A percentile compares a stretch with the other conserved stretches of the same genome.
Evolutionary conservation across 2,113 vertebrate species (phyloP).

Genomic region (Raja brachyura): DNA sequence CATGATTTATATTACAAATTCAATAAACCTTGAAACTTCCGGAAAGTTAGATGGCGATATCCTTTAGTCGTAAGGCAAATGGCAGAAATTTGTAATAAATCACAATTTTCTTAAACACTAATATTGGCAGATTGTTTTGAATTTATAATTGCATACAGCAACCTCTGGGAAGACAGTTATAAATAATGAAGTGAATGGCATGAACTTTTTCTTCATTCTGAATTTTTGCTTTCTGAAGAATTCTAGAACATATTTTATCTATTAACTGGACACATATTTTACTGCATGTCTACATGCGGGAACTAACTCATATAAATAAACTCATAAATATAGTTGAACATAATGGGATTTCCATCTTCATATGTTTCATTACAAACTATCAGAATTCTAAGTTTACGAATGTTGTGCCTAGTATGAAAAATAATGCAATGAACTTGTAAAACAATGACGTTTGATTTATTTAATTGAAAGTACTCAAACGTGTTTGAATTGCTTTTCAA

Average conservation of each 20-base stretch:
- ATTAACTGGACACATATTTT: background rate
- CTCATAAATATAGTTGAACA: constrained; percentile 2
- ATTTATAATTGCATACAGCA: background rate
- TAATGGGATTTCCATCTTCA: background rate
- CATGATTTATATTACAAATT: background rate
- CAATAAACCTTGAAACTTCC: background rate
- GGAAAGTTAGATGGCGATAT: background rate
- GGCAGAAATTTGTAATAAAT: background rate
- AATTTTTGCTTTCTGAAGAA: background rate
- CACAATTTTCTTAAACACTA: background rate
- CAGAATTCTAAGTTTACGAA: background rate
- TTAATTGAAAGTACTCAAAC: background rate
- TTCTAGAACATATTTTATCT: background rate
- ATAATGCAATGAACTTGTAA: background rate
- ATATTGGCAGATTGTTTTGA: background rate
- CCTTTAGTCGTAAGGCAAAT: background rate
- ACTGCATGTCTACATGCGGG: background rate
- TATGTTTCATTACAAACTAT: background rate
- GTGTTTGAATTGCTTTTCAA: background rate
- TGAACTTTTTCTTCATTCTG: background rate
- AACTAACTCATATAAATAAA: background rate
- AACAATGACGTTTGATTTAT: background rate
- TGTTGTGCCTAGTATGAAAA: background rate
- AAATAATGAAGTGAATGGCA: background rate
- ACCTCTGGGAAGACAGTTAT: background rate